These are phyloP conservation scores for Teleogryllus oceanicus DNA, from an alignment of 2,888 invertebrate species.

Conservation along the genomic window DNA sequence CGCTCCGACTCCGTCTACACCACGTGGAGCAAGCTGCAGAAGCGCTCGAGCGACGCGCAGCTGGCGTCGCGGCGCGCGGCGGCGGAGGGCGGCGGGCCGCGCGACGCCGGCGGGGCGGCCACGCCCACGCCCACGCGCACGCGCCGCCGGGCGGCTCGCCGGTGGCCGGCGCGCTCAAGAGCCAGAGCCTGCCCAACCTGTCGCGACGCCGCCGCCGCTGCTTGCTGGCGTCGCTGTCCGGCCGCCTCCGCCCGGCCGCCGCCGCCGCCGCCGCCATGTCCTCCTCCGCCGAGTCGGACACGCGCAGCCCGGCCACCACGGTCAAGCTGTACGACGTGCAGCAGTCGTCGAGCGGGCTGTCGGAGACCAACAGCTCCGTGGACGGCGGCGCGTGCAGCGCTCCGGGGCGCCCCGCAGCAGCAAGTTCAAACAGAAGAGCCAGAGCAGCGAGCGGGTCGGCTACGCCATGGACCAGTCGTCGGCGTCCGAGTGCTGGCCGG, in stretches of 20 bases:
- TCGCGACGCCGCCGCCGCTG: conserved; percentile 40
- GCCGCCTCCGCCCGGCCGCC: conserved; percentile 30
- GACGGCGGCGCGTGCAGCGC: conserved; percentile 39
- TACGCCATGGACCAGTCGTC: conserved; percentile 73
- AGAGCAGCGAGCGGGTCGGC: conserved; percentile 71
- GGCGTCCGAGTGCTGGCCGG: conserved; percentile 70
- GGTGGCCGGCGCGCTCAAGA: conserved; percentile 50
- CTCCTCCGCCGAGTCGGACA: conserved; percentile 33
- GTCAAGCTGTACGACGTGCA: conserved; percentile 43
- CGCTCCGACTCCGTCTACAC: conserved; percentile 85
- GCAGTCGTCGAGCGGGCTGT: conserved; percentile 41
- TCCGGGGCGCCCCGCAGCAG: conserved; percentile 41
- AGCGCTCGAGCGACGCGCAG: conserved; percentile 63
- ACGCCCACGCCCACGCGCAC: conserved; percentile 58
- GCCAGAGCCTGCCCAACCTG: conserved; percentile 77
- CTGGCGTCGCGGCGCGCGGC: conserved; percentile 52
- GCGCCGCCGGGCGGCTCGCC: conserved; percentile 24
- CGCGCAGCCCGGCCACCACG: conserved; percentile 33
- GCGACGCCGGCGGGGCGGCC: conserved; percentile 62
- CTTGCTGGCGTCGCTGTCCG: conserved; percentile 18
- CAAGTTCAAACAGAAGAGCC: conserved; percentile 81
- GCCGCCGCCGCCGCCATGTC: conserved; percentile 26
- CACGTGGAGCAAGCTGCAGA: conserved; percentile 83
- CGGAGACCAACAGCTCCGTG: conserved; percentile 37
- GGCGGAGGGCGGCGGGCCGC: not conserved